phyloP scores from a whole-genome alignment of 2,888 invertebrate species.

The Nomada fabriciana region DNA sequence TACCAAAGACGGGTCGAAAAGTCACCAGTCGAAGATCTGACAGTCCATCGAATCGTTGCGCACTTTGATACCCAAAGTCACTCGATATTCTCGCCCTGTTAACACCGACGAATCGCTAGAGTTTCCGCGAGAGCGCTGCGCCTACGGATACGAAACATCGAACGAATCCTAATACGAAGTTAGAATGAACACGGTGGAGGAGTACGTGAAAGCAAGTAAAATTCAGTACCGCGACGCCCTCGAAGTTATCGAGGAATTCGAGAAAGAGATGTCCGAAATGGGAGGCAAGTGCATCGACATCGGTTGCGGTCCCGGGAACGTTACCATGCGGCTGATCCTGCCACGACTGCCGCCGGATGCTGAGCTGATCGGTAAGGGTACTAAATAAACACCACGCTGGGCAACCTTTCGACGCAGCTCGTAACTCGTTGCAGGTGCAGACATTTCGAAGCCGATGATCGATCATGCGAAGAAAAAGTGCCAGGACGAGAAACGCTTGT shows the following conservation, averaged over 20 bases:
- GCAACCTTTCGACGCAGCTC: too few species aligned
- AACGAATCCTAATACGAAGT: too few species aligned
- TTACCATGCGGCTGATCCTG: slow-evolving; percentile 88
- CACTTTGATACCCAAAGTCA: background rate
- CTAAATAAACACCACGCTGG: accelerated
- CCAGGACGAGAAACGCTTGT: slow-evolving; percentile 85
- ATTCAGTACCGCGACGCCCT: slow-evolving; percentile 89
- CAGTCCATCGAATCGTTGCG: slow-evolving; percentile 40
- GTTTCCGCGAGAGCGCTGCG: too few species aligned
- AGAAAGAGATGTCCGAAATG: slow-evolving; percentile 80
- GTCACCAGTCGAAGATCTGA: slow-evolving; percentile 72
- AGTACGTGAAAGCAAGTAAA: slow-evolving; percentile 88
- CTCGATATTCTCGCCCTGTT: too few species aligned
- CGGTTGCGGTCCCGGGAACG: slow-evolving; percentile 91
- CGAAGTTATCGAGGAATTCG: slow-evolving; percentile 88
- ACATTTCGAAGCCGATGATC: slow-evolving; percentile 90
- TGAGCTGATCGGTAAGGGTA: slow-evolving; percentile 79
- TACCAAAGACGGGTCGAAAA: slow-evolving; percentile 68
- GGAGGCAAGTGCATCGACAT: slow-evolving; percentile 86
- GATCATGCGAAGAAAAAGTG: slow-evolving; percentile 87
- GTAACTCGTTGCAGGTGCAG: slow-evolving; percentile 86
- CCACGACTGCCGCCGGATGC: slow-evolving; percentile 87
- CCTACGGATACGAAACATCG: too few species aligned
- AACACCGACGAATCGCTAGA: background rate
- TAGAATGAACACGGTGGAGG: slow-evolving; percentile 75